Base-by-base conservation (phyloP, 2,113 vertebrate species). In the Alethe diademata region DNA sequence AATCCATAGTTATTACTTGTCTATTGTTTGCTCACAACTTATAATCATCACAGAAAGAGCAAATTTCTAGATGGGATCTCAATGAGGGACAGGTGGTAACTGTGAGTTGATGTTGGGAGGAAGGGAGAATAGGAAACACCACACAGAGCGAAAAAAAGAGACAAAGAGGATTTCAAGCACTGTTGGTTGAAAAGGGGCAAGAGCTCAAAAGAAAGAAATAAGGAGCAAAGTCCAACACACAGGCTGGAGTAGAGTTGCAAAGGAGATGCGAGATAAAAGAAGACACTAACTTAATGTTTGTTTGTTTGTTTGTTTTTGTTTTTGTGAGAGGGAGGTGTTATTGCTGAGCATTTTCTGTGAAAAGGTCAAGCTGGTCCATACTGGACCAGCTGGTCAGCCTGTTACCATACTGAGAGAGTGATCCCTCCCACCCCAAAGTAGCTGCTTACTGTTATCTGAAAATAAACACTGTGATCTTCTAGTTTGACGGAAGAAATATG, bases 1-100 rank as follows among this genome's bases (percentile, higher is more conserved):
- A 86, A 45, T 48, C 79, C 74, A 48, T 71, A 79, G 78, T 66
- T 96, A 96, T 92, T 92, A 90, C 42, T 67, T 0, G 0, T 78
- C 78, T 84, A 86, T 42, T 94, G 75, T 96, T 94, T 81, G 72
- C 56, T 92, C 45, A 60, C 36, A 93, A 91, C 86, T 95, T 90
- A 83, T 5, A 96, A 96, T 97, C 94, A 95, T 84, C 95, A 71
- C 92, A 96, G 93, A 83, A 86, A 88, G 88, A 67, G 19, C 31
- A 90, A 80, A 94, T 93, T 96, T 93, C 64, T 64, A 88, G 75
- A 86, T 74, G 56, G 82, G 71, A 56, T 83, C 82, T 86, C 65
- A 73, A 0, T 20, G 31, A 86, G 43, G 23, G 86, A 60, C 65
- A 88, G 72, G 78, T 74, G 62, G 81, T 40, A 82, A 62, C 90